Evolutionary conservation across 2,888 invertebrate genomes (phyloP).

Genomic region (Zaprionus obscuricornis): DNA sequence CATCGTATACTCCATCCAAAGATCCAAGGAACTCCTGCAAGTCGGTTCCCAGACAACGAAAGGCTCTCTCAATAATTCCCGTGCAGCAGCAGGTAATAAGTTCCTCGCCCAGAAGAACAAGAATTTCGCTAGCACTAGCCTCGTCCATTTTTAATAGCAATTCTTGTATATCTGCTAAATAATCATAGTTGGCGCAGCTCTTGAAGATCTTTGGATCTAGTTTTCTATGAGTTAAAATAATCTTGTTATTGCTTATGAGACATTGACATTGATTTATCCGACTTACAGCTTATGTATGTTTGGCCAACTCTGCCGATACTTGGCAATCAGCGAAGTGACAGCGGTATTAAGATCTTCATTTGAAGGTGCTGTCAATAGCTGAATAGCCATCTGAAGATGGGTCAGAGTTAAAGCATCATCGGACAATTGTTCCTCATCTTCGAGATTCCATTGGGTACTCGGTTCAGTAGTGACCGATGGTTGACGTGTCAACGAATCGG

Average conservation of each 20-base stretch:
- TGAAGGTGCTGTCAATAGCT: conserved; percentile 91
- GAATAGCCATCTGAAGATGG: conserved; percentile 91
- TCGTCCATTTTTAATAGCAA: conserved; percentile 83
- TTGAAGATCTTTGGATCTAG: conserved; percentile 80
- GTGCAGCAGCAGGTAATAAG: conserved; percentile 89
- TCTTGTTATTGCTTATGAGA: too few relatives aligned
- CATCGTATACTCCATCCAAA: conserved; percentile 94
- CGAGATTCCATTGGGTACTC: conserved; percentile 80
- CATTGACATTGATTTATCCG: too few relatives aligned
- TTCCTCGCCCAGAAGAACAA: conserved; percentile 91
- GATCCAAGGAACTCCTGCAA: conserved; percentile 94
- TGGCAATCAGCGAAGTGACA: conserved; percentile 87
- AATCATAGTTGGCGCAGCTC: conserved; percentile 82
- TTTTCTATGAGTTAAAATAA: conserved; percentile 73
- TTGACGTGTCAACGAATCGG: conserved; percentile 81
- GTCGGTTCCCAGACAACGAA: conserved; percentile 93
- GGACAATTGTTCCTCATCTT: conserved; percentile 82
- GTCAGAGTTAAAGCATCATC: conserved; percentile 86
- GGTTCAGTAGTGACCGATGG: conserved; percentile 80
- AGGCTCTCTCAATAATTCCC: conserved; percentile 90
- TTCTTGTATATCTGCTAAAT: conserved; percentile 83
- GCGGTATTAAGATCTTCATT: conserved; percentile 88
- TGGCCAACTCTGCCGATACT: conserved; percentile 85
- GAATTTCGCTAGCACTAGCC: conserved; percentile 85
- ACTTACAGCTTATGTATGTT: conserved; percentile 82